These are phyloP conservation scores for Spodoptera littoralis DNA, from an alignment of 2,888 invertebrate genomes.

Conservation along the genomic window DNA sequence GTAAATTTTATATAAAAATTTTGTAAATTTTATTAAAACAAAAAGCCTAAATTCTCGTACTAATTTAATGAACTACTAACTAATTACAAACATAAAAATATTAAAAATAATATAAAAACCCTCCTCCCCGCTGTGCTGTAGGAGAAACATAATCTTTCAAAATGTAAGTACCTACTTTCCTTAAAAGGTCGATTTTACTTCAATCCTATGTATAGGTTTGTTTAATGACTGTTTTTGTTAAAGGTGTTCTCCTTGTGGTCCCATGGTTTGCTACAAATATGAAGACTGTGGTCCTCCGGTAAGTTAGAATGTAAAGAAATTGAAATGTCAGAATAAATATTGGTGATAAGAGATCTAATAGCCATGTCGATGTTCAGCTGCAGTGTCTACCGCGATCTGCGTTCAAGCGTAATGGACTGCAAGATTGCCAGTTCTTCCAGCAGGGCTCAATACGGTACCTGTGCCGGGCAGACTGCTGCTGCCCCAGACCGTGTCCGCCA, in stretches of 20 bases:
- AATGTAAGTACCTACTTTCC: slow-evolving; percentile 53
- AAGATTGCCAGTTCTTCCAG: slow-evolving; percentile 86
- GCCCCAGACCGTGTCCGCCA: slow-evolving; percentile 78
- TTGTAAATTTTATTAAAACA: slow-evolving; percentile 64
- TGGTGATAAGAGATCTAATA: slow-evolving; percentile 39
- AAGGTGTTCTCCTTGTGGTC: slow-evolving; percentile 86
- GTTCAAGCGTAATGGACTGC: slow-evolving; percentile 87
- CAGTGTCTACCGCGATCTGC: slow-evolving; percentile 86
- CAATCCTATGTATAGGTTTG: too few species aligned
- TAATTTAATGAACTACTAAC: slow-evolving; percentile 46
- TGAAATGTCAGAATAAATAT: not conserved
- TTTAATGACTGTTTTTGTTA: not conserved
- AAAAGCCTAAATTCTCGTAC: slow-evolving; percentile 68
- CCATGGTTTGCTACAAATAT: slow-evolving; percentile 86
- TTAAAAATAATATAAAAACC: slow-evolving; percentile 45
- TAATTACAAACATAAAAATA: slow-evolving; percentile 46
- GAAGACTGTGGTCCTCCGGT: slow-evolving; percentile 87
- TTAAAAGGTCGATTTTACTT: too few species aligned
- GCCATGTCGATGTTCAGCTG: slow-evolving; percentile 68
- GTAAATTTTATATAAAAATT: slow-evolving; percentile 67
- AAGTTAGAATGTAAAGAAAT: slow-evolving; percentile 54
- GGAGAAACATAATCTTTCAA: slow-evolving; percentile 12
- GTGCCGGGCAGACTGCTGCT: slow-evolving; percentile 77
- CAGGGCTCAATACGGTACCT: slow-evolving; percentile 86
- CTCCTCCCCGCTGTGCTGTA: slow-evolving; percentile 43